These are phyloP conservation scores for Dynastes tityus DNA, from an alignment of 2,888 invertebrate genomes.

Conservation along the genomic window DNA sequence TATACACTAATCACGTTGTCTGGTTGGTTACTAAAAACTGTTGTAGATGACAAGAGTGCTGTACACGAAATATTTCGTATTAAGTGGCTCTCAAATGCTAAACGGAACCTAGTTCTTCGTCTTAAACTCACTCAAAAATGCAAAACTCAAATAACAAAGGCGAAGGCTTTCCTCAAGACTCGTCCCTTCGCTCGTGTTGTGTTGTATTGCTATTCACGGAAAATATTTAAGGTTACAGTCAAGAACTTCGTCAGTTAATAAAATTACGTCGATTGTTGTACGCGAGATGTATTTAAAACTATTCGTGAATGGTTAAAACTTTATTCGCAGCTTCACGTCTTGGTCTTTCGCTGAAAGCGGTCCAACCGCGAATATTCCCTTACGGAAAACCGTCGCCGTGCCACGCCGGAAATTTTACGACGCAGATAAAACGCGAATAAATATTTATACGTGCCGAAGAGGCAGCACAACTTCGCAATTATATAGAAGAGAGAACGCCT, in stretches of 20 bases:
- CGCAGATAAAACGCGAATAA: slow-evolving; percentile 40
- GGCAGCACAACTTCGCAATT: slow-evolving; percentile 39
- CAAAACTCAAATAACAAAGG: too few species aligned
- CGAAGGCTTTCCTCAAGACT: too few species aligned
- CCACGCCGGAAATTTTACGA: slow-evolving; percentile 22
- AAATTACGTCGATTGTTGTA: slow-evolving; percentile 17
- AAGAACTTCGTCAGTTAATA: slow-evolving; percentile 6
- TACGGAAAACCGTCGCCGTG: slow-evolving; percentile 16
- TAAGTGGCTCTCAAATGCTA: too few species aligned
- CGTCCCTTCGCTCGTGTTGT: too few species aligned
- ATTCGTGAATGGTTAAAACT: slow-evolving; percentile 18
- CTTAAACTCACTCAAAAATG: too few species aligned
- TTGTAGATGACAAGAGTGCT: too few species aligned
- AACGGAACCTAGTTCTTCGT: too few species aligned
- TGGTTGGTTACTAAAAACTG: too few species aligned
- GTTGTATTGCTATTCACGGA: too few species aligned
- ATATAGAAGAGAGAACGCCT: slow-evolving; percentile 19
- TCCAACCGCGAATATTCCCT: slow-evolving; percentile 15
- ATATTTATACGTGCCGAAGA: slow-evolving; percentile 31
- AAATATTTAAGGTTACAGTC: not conserved
- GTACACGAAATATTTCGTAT: too few species aligned
- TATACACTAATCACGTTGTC: too few species aligned
- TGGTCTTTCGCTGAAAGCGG: not conserved
- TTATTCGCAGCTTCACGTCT: not conserved
- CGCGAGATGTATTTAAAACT: slow-evolving; percentile 39